These are phyloP conservation scores for Zosterops pallidus DNA, from an alignment of 2,113 vertebrate genomes.

Conservation along the genomic window DNA sequence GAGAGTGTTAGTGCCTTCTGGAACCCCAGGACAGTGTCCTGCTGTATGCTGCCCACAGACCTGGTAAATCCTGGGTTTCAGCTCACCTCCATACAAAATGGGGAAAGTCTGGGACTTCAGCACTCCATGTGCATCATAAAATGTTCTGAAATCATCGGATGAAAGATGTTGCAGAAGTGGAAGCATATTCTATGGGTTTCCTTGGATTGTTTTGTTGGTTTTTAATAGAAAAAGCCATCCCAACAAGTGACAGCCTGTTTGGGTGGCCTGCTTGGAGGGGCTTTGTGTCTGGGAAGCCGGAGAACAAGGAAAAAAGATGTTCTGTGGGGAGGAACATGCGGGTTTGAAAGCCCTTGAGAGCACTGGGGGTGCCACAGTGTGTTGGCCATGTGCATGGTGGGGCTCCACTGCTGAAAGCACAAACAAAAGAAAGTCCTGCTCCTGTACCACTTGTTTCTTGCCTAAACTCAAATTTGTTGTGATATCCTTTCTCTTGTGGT, in stretches of 20 bases:
- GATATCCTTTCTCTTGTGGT: background rate
- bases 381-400: background rate
- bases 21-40: background rate
- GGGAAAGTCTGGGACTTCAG: background rate
- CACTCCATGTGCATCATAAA: background rate
- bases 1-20: background rate
- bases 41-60: background rate
- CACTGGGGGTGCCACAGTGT: background rate
- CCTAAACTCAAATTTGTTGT: background rate
- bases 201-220: background rate
- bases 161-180: background rate
- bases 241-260: background rate
- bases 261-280: background rate
- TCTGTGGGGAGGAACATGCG: background rate
- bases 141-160: rapidly evolving
- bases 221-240: background rate
- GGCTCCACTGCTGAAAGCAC: background rate
- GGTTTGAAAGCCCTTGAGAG: background rate
- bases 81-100: background rate
- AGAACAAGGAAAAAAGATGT: background rate
- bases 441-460: background rate
- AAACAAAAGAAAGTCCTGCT: background rate
- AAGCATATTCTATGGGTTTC: background rate
- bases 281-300: constrained; percentile 11
- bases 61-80: background rate